Base-by-base conservation (phyloP, 2,888 invertebrate genomes). In the Digitonthophagus gazella region DNA sequence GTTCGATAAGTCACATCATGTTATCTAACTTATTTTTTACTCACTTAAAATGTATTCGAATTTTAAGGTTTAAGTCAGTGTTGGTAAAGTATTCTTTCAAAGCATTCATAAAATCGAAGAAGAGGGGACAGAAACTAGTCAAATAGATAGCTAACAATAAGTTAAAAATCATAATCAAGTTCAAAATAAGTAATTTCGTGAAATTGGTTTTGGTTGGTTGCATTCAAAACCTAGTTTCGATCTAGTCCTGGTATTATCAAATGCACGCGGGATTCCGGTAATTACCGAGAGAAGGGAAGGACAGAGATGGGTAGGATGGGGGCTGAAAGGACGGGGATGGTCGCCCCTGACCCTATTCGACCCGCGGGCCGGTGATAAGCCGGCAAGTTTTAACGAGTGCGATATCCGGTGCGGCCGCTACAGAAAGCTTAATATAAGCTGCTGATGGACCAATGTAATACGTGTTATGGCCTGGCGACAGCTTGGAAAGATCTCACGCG, bases 401-500 rank as follows among this genome's bases (percentile, higher is more conserved):
- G 71, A 72, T 72, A 72, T 69, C 68, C 67, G 71, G 65, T 71
- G 72, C 71, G 66, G 67, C 61, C 69, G 69, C 63, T 66, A 54
- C 65, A 70, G 68, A 64, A 69, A 68, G 71, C 71, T 74, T 73
- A 75, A 72, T 73, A 73, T 71, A 72, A 72, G 74, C 73, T 73
- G 73, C 72, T 71, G 71, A 75, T 74, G 72, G 69, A 74, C 69
- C 71, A 69, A 68, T 72, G 66, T 70, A 72, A 69, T 71, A 74
- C 75, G 75, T 75, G 74, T 73, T 75, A 74, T 72, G 71, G 71
- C 69, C 61, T 65, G 20, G 63, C 69, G 64, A 65, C 75, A 75
- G 75, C 75, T 75, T 74, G 73, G 66, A 18, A 58, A 69, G 70
- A 72, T 71, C 69, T 71, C 69, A 72, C 72, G 68, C 71, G 69